Conservation (phyloP, 1,140 invertebrate genomes). For the Drosophila pruinosa region DNA sequence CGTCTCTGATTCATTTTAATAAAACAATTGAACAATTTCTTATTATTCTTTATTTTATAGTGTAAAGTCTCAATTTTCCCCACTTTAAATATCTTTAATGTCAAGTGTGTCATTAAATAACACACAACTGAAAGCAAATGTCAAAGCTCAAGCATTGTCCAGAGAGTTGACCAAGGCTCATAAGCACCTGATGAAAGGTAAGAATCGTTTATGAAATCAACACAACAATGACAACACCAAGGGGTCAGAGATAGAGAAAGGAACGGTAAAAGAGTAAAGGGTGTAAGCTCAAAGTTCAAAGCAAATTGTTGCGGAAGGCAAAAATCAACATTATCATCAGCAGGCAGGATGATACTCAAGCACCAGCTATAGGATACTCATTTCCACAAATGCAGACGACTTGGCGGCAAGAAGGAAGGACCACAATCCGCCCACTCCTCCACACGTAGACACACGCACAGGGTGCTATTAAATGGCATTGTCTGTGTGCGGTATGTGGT, state of each 20-base stretch:
- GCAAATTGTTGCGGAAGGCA: slow-evolving; percentile 80
- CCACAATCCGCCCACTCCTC: slow-evolving; percentile 14
- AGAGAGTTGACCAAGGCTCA: slow-evolving; percentile 34
- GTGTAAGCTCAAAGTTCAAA: slow-evolving; percentile 56
- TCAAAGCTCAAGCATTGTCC: slow-evolving; percentile 29
- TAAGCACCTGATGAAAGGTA: slow-evolving; percentile 58
- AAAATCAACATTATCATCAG: slow-evolving; percentile 80
- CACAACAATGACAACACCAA: slow-evolving; percentile 38
- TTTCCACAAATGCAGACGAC: slow-evolving; percentile 63
- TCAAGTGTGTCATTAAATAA: slow-evolving; percentile 28
- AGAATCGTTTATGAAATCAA: slow-evolving; percentile 44
- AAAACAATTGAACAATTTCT: too few species aligned
- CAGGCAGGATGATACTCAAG: slow-evolving; percentile 55
- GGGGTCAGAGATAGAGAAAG: slow-evolving; percentile 7
- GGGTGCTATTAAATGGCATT: slow-evolving; percentile 26
- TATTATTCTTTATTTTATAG: neutral
- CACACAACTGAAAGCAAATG: slow-evolving; percentile 29
- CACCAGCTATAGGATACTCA: slow-evolving; percentile 63
- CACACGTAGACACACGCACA: slow-evolving; percentile 26
- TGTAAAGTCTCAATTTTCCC: too few species aligned
- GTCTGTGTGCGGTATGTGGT: slow-evolving; percentile 15
- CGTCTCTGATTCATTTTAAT: too few species aligned
- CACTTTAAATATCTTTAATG: neutral
- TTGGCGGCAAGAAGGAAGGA: slow-evolving; percentile 38
- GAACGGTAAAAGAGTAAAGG: neutral